These are phyloP conservation scores for Leptodirus hochenwartii DNA, from an alignment of 2,888 invertebrate genomes.

Conservation along the genomic window DNA sequence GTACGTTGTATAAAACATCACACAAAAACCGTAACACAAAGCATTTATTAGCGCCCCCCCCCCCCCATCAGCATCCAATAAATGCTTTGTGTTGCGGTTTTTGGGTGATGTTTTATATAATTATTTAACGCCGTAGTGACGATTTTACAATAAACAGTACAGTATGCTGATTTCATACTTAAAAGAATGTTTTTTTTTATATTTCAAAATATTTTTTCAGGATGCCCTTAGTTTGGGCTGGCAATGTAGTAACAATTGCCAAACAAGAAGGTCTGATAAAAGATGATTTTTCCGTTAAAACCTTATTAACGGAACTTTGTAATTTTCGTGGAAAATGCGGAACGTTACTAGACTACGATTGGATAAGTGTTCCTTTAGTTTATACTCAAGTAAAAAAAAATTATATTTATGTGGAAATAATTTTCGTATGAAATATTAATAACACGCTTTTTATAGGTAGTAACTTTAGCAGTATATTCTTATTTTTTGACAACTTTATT, in stretches of 20 bases:
- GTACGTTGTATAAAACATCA: too few species aligned
- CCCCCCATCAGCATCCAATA: too few species aligned
- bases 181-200: too few species aligned
- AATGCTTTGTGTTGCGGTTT: too few species aligned
- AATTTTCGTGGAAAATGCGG: conserved; percentile 62
- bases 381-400: conserved; percentile 47
- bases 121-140: conserved; percentile 2
- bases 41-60: too few species aligned
- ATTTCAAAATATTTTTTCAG: conserved; percentile 20
- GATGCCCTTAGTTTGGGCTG: conserved; percentile 78
- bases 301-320: conserved; percentile 68
- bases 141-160: too few species aligned
- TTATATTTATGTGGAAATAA: neutral
- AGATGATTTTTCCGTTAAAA: conserved; percentile 77
- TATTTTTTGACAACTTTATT: conserved; percentile 78
- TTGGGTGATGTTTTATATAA: too few species aligned
- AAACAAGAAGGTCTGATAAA: conserved; percentile 71
- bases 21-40: too few species aligned
- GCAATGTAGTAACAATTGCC: conserved; percentile 68
- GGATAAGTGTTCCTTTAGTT: conserved; percentile 59
- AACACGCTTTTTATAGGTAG: conserved; percentile 34
- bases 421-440: conserved; percentile 18
- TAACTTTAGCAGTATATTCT: conserved; percentile 78
- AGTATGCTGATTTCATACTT: too few species aligned
- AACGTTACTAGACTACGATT: conserved; percentile 54